These are phyloP conservation scores for Lysandra bellargus DNA, from an alignment of 2,888 invertebrate genomes.

Conservation along the genomic window DNA sequence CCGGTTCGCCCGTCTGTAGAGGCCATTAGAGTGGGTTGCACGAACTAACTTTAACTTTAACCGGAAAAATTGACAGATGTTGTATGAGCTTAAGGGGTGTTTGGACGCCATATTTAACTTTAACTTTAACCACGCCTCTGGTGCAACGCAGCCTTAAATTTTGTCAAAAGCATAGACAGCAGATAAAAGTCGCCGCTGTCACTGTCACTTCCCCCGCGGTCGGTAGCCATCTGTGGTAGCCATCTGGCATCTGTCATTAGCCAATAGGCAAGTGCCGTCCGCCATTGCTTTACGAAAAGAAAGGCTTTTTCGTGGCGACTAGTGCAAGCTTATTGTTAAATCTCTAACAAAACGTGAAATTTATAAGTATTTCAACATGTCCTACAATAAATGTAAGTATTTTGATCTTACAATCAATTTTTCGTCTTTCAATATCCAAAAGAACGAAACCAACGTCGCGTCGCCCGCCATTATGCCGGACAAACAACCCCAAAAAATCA, in stretches of 20 bases:
- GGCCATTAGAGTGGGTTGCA: too few species aligned
- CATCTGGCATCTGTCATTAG: too few species aligned
- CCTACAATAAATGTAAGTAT: constrained; percentile 42
- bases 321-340: background rate
- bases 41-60: too few species aligned
- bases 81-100: too few species aligned
- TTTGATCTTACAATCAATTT: background rate
- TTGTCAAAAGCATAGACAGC: background rate
- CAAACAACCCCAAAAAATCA: background rate
- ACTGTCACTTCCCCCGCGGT: background rate
- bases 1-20: too few species aligned
- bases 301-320: background rate
- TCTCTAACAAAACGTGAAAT: background rate
- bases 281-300: background rate
- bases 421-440: background rate
- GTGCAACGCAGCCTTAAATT: background rate
- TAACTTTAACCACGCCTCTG: too few species aligned
- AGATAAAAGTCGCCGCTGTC: background rate
- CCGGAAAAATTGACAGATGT: too few species aligned
- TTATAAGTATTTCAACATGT: constrained; percentile 35
- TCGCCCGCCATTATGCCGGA: constrained; percentile 27
- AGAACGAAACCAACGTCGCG: background rate
- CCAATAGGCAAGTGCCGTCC: background rate
- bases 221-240: too few species aligned
- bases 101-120: too few species aligned